Evolutionary conservation across 2,888 invertebrate species (phyloP), one percentile per base, ranked within the genome.

Genomic region (Troides helena): DNA sequence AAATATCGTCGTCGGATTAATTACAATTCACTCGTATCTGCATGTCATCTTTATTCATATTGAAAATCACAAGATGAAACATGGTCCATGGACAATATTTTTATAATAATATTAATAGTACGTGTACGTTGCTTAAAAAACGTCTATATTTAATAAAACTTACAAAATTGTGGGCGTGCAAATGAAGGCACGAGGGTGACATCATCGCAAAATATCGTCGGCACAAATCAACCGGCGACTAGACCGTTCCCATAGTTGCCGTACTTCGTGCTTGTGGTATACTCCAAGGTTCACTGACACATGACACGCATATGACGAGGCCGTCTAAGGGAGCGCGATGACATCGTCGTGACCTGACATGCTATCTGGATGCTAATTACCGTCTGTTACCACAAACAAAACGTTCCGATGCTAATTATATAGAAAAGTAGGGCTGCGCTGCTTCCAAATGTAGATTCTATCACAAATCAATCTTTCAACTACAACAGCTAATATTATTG

Each of bases 351-450:
- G 90, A 86, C 86, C 77, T 83, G 86, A 86, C 86, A 83, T 78
- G 78, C 78, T 84, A 85, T 86, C 85, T 83, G 82, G 84, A 88
- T 87, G 89, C 84, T 90, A 90, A 90, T 90, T 89, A 88, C 80
- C 73, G 83, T 86, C 84, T 84, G 82, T 80, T 80, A 76, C 78
- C 74, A 80, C 81, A 79, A 84, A 85, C 82, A 81, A 83, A 82
- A 81, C 79, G 75, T 74, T 56, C 72, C 74, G 70, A 75, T 75
- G 77, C 77, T 75, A 72, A 73, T 53, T 53, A n/a, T 74, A 72
- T 56, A 43, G 43, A 66, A 61, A 46, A 56, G 4, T 61, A 58
- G 67, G 64, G 43, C 56, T 50, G 50, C 62, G 56, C 36, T 25
- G 57, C 21, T 30, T 65, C 43, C 46, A 23, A 53, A 53, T 63